Conservation (phyloP, 2,888 invertebrate genomes). For the Drosophila acutilabella region DNA sequence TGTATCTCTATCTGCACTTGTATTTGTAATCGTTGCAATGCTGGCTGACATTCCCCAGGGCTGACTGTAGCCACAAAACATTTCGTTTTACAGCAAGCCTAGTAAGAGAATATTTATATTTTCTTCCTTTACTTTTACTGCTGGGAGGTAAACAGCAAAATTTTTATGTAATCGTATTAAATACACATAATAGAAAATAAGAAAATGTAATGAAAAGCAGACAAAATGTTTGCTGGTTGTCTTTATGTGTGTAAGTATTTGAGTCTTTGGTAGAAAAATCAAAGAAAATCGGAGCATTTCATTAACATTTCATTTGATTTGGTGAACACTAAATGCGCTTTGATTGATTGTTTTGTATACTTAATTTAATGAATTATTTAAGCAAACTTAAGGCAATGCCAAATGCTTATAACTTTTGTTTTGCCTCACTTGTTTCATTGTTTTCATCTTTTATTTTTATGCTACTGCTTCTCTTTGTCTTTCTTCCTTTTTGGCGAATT, state of each 20-base stretch:
- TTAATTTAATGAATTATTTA: slow-evolving; percentile 82
- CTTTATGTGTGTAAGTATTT: background rate
- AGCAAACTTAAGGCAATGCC: slow-evolving; percentile 54
- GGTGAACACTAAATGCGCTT: slow-evolving; percentile 65
- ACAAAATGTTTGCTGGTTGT: slow-evolving; percentile 2
- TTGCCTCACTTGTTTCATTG: slow-evolving; percentile 23
- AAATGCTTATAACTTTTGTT: slow-evolving; percentile 67
- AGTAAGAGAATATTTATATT: background rate
- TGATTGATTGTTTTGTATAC: slow-evolving; percentile 80
- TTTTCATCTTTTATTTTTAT: slow-evolving; percentile 1
- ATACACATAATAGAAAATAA: slow-evolving; percentile 17
- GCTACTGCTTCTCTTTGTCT: slow-evolving; percentile 7
- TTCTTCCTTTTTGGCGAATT: slow-evolving; percentile 40
- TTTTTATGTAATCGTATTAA: background rate
- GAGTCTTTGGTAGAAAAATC: slow-evolving; percentile 26
- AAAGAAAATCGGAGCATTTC: slow-evolving; percentile 63
- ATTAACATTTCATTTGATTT: slow-evolving; percentile 58
- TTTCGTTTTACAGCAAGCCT: slow-evolving; percentile 24
- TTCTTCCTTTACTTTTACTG: background rate
- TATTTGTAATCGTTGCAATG: slow-evolving; percentile 17
- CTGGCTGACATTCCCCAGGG: slow-evolving; percentile 39
- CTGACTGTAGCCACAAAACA: slow-evolving; percentile 37
- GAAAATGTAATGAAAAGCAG: slow-evolving; percentile 1
- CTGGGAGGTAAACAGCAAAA: slow-evolving; percentile 1
- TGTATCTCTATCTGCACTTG: background rate